A percentile compares a stretch with the other conserved stretches of the same genome.
Conservation (phyloP, 2,888 invertebrate genomes). For the Penaeus monodon region DNA sequence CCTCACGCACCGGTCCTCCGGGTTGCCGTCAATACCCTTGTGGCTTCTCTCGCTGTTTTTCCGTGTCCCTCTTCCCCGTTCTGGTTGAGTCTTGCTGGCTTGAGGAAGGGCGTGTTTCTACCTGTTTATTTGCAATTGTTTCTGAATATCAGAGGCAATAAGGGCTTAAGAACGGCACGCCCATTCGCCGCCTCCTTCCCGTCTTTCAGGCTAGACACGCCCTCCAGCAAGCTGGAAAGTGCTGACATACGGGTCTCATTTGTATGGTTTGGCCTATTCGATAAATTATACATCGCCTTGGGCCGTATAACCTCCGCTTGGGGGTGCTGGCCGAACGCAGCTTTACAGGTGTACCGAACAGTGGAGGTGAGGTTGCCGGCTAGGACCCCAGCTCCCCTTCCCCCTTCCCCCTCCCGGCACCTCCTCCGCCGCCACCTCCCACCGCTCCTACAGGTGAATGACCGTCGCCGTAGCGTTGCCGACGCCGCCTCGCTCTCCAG, state of each 20-base stretch:
- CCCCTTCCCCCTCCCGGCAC: neutral
- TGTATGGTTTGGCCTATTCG: too few species aligned
- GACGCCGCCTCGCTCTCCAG: neutral
- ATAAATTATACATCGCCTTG: too few species aligned
- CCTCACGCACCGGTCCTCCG: conserved; percentile 7
- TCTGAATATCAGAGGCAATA: too few species aligned
- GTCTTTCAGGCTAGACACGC: too few species aligned
- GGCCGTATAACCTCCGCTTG: too few species aligned
- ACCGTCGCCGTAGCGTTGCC: conserved; percentile 40
- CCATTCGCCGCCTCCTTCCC: too few species aligned
- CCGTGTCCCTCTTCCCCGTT: neutral
- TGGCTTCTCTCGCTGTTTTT: too few species aligned
- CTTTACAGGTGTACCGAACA: neutral
- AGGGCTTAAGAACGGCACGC: too few species aligned
- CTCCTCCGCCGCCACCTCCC: conserved; percentile 4
- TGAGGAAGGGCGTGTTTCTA: neutral
- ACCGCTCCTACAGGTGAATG: conserved; percentile 51
- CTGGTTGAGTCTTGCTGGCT: neutral
- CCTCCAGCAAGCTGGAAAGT: too few species aligned
- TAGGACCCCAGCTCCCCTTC: neutral
- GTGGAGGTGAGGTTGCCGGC: neutral
- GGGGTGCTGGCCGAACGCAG: neutral
- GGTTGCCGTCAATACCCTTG: neutral
- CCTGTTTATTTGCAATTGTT: too few species aligned
- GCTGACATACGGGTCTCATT: too few species aligned